These are phyloP conservation scores for Onthophagus sagittarius DNA, from an alignment of 2,888 invertebrate genomes.

Conservation along the genomic window DNA sequence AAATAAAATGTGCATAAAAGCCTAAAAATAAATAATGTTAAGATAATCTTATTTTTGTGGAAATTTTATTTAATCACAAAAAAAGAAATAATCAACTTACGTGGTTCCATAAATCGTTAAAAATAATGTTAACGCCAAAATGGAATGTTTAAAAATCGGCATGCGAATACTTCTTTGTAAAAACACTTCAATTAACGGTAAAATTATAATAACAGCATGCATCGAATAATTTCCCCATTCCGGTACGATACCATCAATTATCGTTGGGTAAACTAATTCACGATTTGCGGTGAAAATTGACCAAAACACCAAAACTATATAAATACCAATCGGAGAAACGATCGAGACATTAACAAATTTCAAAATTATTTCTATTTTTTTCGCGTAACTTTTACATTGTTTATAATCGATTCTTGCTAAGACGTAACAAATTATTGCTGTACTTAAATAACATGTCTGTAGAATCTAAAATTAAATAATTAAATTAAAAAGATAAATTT, in stretches of 20 bases:
- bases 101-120: neutral
- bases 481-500: neutral
- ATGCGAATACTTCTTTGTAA: constrained; percentile 1
- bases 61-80: neutral
- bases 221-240: neutral
- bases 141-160: neutral
- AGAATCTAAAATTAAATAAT: neutral
- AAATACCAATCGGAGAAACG: neutral
- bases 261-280: neutral
- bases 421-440: neutral
- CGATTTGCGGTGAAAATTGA: neutral
- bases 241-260: neutral
- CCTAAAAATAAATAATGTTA: neutral
- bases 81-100: neutral
- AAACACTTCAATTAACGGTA: constrained; percentile 1
- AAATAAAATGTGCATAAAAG: constrained; percentile 2
- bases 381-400: neutral
- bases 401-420: neutral
- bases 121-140: neutral
- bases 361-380: neutral
- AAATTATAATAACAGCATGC: neutral
- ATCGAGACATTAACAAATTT: neutral
- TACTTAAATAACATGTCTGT: neutral
- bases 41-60: too few species aligned
- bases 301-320: constrained; percentile 7